Conservation (phyloP, 1,140 invertebrate species). For the Laodelphax striatellus region DNA sequence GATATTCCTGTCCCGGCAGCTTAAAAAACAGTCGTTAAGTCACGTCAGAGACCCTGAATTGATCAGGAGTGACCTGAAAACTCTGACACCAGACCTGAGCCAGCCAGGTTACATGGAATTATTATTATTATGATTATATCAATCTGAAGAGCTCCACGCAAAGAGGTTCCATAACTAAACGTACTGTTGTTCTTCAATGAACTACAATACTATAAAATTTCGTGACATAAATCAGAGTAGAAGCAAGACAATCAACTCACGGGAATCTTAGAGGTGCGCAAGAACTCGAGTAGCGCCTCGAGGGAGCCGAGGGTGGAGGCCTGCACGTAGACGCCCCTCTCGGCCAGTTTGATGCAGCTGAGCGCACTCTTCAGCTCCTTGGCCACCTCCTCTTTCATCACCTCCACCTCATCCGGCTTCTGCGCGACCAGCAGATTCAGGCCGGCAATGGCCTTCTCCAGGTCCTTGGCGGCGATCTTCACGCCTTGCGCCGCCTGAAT, state of each 20-base stretch:
- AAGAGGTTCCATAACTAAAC: no score
- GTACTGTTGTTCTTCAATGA: no score
- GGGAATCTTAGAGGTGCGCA: constrained; percentile 91
- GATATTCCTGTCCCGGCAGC: no score
- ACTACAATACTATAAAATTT: no score
- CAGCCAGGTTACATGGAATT: no score
- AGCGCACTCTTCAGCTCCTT: constrained; percentile 76
- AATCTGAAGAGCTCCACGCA: no score
- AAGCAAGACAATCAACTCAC: constrained; percentile 40
- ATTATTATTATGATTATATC: no score
- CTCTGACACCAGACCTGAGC: no score
- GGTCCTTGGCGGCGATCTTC: constrained; percentile 94
- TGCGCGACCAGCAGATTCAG: constrained; percentile 81
- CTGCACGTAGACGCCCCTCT: constrained; percentile 95
- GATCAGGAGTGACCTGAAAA: no score
- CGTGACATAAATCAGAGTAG: no score
- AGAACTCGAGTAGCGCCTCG: constrained; percentile 93
- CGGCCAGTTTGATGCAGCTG: constrained; percentile 80
- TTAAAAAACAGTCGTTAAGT: no score
- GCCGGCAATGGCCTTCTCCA: constrained; percentile 94
- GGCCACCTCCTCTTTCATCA: constrained; percentile 70
- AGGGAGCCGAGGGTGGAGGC: constrained; percentile 96
- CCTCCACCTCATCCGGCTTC: constrained; percentile 87
- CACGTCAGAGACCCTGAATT: no score
- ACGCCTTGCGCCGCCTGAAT: constrained; percentile 94